These are phyloP conservation scores for Erannis defoliaria DNA, from an alignment of 2,888 invertebrate genomes.

Conservation along the genomic window DNA sequence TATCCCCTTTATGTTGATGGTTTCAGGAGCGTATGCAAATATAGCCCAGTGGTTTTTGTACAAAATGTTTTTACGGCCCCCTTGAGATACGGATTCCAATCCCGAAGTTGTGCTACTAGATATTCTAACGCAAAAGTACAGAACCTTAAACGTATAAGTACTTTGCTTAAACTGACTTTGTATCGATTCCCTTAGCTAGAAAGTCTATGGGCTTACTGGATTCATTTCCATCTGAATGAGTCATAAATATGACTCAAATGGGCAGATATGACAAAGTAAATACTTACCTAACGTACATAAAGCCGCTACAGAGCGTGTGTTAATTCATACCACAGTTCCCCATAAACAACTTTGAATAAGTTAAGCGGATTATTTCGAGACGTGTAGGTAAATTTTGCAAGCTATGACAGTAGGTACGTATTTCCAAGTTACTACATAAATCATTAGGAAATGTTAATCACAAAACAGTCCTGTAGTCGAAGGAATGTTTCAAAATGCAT, in stretches of 20 bases:
- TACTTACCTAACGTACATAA: constrained; percentile 7
- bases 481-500: constrained; percentile 33
- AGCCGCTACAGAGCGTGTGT: not conserved
- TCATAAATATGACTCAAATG: constrained; percentile 22
- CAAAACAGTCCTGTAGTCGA: constrained; percentile 13
- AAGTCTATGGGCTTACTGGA: constrained; percentile 12
- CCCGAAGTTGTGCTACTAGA: constrained; percentile 8
- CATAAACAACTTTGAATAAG: constrained; percentile 16
- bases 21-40: constrained; percentile 23
- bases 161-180: constrained; percentile 4
- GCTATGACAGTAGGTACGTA: constrained; percentile 3
- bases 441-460: constrained; percentile 25
- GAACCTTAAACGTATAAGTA: not conserved
- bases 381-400: constrained; percentile 12
- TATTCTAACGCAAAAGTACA: constrained; percentile 8
- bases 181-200: constrained; percentile 8
- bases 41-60: constrained; percentile 12
- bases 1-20: constrained; percentile 19
- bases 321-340: constrained; percentile 10
- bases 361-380: constrained; percentile 18
- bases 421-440: constrained; percentile 7
- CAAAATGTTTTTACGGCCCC: constrained; percentile 17
- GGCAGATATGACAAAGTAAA: constrained; percentile 16
- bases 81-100: constrained; percentile 20
- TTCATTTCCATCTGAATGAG: constrained; percentile 17